Conservation (phyloP, 2,797 vertebrate genomes). For the Xenopus petersii region DNA sequence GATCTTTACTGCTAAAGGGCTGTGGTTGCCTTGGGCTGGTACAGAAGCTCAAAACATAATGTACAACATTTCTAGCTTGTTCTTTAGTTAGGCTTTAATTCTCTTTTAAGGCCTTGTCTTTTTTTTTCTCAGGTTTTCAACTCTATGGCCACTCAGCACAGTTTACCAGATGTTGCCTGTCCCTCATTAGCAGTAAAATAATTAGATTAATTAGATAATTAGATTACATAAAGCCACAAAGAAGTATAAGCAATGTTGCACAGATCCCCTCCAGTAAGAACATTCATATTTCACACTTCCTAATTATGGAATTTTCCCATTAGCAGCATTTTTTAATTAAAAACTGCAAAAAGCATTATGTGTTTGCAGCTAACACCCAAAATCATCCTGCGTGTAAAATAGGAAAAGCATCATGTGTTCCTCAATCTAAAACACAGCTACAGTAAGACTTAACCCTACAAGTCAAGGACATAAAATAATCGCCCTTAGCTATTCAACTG, state of each 20-base stretch:
- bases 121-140: too few relatives aligned
- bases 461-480: too few relatives aligned
- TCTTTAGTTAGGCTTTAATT: too few relatives aligned
- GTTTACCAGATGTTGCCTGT: slow-evolving; percentile 18
- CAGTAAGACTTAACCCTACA: slow-evolving; percentile 7
- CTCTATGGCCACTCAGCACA: too few relatives aligned
- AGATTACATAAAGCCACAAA: slow-evolving; percentile 37
- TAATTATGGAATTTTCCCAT: slow-evolving; percentile 45
- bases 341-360: slow-evolving; percentile 41
- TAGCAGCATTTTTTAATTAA: slow-evolving; percentile 48
- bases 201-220: slow-evolving; percentile 19
- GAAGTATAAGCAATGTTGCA: slow-evolving; percentile 31
- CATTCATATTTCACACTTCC: slow-evolving; percentile 48
- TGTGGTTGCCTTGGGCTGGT: too few relatives aligned
- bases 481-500: too few relatives aligned
- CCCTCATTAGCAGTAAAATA: slow-evolving; percentile 45
- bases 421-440: slow-evolving; percentile 25
- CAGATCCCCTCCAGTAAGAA: slow-evolving; percentile 34
- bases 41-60: too few relatives aligned
- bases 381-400: slow-evolving; percentile 33
- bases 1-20: too few relatives aligned
- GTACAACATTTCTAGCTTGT: too few relatives aligned
- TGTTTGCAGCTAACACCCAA: slow-evolving; percentile 31
- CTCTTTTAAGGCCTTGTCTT: too few relatives aligned
- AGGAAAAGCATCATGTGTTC: neutral